Evolutionary conservation across 2,113 vertebrate species (phyloP).

Genomic region (Rhea americana): DNA sequence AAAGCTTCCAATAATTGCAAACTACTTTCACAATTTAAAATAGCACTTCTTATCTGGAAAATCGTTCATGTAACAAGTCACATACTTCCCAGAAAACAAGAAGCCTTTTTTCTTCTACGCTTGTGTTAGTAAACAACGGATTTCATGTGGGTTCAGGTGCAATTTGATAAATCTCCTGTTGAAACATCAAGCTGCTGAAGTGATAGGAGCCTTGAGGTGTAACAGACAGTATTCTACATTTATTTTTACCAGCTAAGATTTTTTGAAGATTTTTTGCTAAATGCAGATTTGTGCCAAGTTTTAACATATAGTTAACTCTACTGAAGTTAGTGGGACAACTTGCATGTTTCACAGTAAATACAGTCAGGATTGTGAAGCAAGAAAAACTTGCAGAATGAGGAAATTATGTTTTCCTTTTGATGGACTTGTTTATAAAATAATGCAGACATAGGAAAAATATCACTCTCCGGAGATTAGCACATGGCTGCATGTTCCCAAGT

Average conservation of each 20-base stretch:
- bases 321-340: neutral
- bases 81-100: neutral
- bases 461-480: rapidly evolving
- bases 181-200: neutral
- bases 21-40: neutral
- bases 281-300: neutral
- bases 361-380: neutral
- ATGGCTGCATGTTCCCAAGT: rapidly evolving
- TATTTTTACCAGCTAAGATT: neutral
- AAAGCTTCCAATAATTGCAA: neutral
- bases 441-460: neutral
- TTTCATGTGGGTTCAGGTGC: neutral
- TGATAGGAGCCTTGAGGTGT: neutral
- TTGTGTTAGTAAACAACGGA: neutral
- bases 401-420: neutral
- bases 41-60: neutral
- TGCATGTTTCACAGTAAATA: neutral
- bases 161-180: neutral
- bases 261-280: neutral
- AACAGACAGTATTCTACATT: neutral
- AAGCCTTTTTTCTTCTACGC: neutral
- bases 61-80: neutral
- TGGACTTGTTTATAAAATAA: neutral
- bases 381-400: neutral
- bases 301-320: neutral